These are phyloP conservation scores for Drosophila testacea DNA, from an alignment of 2,888 invertebrate genomes.

Conservation along the genomic window DNA sequence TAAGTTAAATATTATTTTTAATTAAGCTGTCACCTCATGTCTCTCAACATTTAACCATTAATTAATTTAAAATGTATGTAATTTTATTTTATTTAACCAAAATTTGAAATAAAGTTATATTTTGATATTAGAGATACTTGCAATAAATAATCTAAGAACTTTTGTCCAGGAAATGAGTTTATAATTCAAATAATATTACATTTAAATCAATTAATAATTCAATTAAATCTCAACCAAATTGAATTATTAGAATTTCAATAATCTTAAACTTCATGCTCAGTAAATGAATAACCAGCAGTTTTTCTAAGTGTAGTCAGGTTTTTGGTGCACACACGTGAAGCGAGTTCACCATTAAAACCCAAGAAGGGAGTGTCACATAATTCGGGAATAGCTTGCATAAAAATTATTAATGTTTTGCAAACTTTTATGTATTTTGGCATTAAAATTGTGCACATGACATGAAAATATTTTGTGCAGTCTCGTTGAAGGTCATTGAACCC, in stretches of 20 bases:
- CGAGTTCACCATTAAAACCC: conserved; percentile 41
- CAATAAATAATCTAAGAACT: no score
- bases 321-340: conserved; percentile 40
- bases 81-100: neutral
- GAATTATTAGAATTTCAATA: no score
- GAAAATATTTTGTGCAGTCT: conserved; percentile 13
- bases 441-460: conserved; percentile 10
- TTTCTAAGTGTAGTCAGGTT: conserved; percentile 17
- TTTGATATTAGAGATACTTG: no score
- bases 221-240: no score
- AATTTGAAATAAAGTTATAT: no score
- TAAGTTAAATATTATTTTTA: no score
- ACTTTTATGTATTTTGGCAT: conserved; percentile 44
- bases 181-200: no score
- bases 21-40: no score
- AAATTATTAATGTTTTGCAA: conserved; percentile 56
- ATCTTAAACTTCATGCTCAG: neutral
- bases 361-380: conserved; percentile 6
- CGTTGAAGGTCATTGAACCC: conserved; percentile 44
- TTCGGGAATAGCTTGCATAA: conserved; percentile 28
- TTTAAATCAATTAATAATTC: no score
- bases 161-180: no score
- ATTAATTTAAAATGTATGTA: no score
- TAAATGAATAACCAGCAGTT: neutral
- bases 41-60: no score